Evolutionary conservation across 2,113 vertebrate genomes (phyloP).

Genomic region (Riparia riparia): DNA sequence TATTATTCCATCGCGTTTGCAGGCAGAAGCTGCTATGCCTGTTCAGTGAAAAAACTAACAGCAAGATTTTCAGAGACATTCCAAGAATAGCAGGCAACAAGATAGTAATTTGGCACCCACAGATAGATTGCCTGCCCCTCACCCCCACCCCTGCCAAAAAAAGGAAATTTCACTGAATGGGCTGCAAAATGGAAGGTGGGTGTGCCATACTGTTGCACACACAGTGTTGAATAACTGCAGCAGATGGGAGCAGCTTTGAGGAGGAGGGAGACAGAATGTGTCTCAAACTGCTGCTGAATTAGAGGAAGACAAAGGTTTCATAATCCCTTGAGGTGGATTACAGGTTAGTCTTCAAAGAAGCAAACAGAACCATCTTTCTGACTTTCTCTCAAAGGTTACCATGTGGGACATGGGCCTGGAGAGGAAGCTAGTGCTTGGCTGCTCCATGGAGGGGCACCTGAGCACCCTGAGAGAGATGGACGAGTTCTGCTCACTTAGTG

Average conservation of each 20-base stretch:
- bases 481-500: neutral
- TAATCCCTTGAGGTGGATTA: neutral
- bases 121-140: neutral
- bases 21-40: neutral
- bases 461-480: neutral
- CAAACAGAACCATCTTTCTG: neutral
- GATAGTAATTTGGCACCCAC: conserved; percentile 32
- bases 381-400: neutral
- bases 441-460: neutral
- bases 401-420: too few species aligned
- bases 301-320: neutral
- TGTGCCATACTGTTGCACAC: conserved; percentile 24
- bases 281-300: conserved; percentile 38
- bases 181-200: conserved; percentile 43
- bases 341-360: neutral
- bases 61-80: conserved; percentile 19
- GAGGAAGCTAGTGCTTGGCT: neutral
- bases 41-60: neutral
- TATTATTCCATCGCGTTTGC: neutral
- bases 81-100: neutral
- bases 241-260: conserved; percentile 53
- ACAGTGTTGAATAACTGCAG: conserved; percentile 6
- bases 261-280: conserved; percentile 52
- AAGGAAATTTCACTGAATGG: neutral
- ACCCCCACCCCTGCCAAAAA: neutral